phyloP scores from a whole-genome alignment of 2,888 invertebrate species.

The Synanthedon vespiformis region DNA sequence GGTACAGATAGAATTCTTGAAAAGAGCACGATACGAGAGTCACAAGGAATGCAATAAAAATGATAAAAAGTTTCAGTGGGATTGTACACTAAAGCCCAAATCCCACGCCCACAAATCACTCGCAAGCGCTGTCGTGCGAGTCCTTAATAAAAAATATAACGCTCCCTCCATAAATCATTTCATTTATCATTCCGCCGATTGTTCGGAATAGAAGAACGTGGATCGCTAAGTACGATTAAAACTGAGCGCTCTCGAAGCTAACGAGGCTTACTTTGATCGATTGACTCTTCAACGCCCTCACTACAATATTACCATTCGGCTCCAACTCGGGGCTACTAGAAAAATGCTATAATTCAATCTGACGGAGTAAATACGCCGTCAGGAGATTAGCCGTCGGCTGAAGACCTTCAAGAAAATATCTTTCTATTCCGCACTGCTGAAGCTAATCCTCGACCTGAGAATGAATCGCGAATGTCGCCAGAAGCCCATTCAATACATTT shows the following conservation, averaged over 20 bases:
- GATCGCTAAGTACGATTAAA: constrained; percentile 31
- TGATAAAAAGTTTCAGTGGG: not conserved
- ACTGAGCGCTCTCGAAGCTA: constrained; percentile 29
- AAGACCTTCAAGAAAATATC: too few species aligned
- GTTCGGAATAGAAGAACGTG: constrained; percentile 19
- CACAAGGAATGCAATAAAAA: not conserved
- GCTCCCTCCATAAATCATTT: constrained; percentile 22
- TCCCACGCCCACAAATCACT: not conserved
- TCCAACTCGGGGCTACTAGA: too few species aligned
- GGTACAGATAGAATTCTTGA: not conserved
- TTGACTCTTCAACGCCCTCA: constrained; percentile 13
- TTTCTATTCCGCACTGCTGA: too few species aligned
- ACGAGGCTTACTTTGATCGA: constrained; percentile 39
- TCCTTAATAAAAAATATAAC: not conserved
- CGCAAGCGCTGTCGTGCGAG: not conserved
- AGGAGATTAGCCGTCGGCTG: too few species aligned
- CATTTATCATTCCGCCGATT: constrained; percentile 19
- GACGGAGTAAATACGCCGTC: too few species aligned
- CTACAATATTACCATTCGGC: not conserved
- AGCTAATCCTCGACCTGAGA: too few species aligned
- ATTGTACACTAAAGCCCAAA: not conserved
- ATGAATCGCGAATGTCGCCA: too few species aligned
- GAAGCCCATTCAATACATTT: too few species aligned
- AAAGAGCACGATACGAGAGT: not conserved
- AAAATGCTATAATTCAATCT: too few species aligned